phyloP scores from a whole-genome alignment of 2,888 invertebrate genomes.

The Thumatha senex region DNA sequence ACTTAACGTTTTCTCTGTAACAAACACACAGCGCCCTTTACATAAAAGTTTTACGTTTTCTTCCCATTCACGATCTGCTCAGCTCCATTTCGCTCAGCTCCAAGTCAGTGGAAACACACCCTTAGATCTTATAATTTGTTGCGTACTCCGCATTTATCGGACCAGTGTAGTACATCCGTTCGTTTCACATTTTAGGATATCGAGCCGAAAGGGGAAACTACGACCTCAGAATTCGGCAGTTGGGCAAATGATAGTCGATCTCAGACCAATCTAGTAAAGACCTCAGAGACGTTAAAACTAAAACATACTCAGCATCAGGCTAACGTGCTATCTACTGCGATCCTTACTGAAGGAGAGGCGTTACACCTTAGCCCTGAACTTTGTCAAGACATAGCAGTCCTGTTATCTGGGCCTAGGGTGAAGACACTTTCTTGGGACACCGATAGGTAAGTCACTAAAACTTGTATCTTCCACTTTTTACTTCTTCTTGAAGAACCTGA shows the following conservation, averaged over 20 bases:
- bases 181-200: slow-evolving; percentile 46
- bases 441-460: too few species aligned
- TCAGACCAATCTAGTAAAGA: slow-evolving; percentile 79
- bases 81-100: too few species aligned
- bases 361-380: slow-evolving; percentile 86
- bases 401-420: slow-evolving; percentile 87
- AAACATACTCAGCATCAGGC: slow-evolving; percentile 73
- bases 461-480: too few species aligned
- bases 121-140: too few species aligned
- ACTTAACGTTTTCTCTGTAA: too few species aligned
- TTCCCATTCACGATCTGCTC: too few species aligned
- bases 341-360: slow-evolving; percentile 84
- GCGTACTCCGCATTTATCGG: too few species aligned
- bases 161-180: neutral
- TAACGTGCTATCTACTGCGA: slow-evolving; percentile 81
- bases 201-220: slow-evolving; percentile 47
- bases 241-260: slow-evolving; percentile 76
- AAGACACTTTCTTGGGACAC: slow-evolving; percentile 86
- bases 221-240: slow-evolving; percentile 63
- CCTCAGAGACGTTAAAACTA: slow-evolving; percentile 67
- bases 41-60: too few species aligned
- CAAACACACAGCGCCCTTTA: too few species aligned
- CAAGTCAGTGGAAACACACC: too few species aligned
- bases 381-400: slow-evolving; percentile 88
- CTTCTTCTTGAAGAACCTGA: too few species aligned